Evolutionary conservation across 2,888 invertebrate species (phyloP).

Genomic region (Trissolcus brochymenae): DNA sequence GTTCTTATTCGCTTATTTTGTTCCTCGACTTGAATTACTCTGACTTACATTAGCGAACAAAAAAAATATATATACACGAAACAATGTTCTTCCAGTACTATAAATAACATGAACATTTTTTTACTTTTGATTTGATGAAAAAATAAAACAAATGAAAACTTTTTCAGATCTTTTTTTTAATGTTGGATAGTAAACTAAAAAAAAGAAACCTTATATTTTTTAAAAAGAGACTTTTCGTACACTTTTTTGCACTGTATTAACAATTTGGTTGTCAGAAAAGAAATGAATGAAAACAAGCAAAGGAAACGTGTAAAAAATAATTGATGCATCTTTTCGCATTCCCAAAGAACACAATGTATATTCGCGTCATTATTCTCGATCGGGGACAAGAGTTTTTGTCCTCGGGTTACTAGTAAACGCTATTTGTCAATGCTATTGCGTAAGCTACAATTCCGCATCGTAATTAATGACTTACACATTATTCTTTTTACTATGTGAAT

Average conservation of each 20-base stretch:
- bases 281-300: conserved; percentile 10
- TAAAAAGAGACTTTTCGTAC: background rate
- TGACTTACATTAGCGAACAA: conserved; percentile 37
- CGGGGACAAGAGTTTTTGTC: conserved; percentile 55
- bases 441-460: conserved; percentile 51
- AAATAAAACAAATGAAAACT: background rate
- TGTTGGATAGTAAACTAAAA: background rate
- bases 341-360: conserved; percentile 55
- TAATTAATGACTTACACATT: conserved; percentile 55
- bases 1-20: conserved; percentile 29
- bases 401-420: conserved; percentile 54
- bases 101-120: conserved; percentile 16
- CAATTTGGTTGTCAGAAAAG: conserved; percentile 24
- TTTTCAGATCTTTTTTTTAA: background rate
- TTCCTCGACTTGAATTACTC: conserved; percentile 18
- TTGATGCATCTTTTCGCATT: conserved; percentile 51
- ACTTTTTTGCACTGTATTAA: background rate
- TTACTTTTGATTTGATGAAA: background rate
- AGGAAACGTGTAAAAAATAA: conserved; percentile 47
- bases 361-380: conserved; percentile 52
- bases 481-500: conserved; percentile 51
- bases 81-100: conserved; percentile 9
- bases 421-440: conserved; percentile 54
- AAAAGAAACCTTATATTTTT: background rate
- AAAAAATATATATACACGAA: conserved; percentile 2